Evolutionary conservation across 2,797 vertebrate genomes (phyloP).

Genomic region (Atherinosoma microstoma): DNA sequence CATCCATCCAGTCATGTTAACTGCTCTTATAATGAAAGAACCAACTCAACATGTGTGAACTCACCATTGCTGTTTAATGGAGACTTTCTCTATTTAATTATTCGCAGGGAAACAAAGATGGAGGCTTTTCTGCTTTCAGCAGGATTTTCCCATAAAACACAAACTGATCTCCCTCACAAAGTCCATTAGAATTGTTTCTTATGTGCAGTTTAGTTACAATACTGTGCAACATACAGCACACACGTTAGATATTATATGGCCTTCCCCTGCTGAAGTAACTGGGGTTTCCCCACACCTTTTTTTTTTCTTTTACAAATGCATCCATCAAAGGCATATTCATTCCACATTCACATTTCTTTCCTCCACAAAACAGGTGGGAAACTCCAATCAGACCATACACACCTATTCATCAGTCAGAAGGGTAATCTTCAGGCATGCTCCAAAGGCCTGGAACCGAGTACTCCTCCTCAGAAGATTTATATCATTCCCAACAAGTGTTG

Average conservation of each 20-base stretch:
- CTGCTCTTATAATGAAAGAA: conserved; percentile 73
- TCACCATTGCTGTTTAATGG: conserved; percentile 54
- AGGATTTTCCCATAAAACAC: conserved; percentile 42
- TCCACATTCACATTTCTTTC: no score
- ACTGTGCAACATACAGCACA: not conserved
- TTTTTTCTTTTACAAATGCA: conserved; percentile 58
- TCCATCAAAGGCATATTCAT: conserved; percentile 66
- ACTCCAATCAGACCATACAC: conserved; percentile 52
- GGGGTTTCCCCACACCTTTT: conserved; percentile 30
- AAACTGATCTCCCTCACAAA: not conserved
- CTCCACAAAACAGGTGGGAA: not conserved
- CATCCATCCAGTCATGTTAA: conserved; percentile 64
- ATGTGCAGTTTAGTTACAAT: conserved; percentile 1
- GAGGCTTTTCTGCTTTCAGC: conserved; percentile 23
- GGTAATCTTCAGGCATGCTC: conserved; percentile 39
- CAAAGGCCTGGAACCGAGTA: conserved; percentile 15
- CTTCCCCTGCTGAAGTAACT: conserved; percentile 5
- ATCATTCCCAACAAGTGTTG: no score
- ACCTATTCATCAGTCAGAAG: conserved; percentile 33
- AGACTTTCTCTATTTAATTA: conserved; percentile 73
- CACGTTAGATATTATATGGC: conserved; percentile 18
- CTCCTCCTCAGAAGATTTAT: not conserved
- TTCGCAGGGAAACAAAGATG: conserved; percentile 60
- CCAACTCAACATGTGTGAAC: conserved; percentile 56
- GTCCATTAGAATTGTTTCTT: no score